Conservation (phyloP, 2,113 vertebrate genomes). For the Psittacus erithacus region DNA sequence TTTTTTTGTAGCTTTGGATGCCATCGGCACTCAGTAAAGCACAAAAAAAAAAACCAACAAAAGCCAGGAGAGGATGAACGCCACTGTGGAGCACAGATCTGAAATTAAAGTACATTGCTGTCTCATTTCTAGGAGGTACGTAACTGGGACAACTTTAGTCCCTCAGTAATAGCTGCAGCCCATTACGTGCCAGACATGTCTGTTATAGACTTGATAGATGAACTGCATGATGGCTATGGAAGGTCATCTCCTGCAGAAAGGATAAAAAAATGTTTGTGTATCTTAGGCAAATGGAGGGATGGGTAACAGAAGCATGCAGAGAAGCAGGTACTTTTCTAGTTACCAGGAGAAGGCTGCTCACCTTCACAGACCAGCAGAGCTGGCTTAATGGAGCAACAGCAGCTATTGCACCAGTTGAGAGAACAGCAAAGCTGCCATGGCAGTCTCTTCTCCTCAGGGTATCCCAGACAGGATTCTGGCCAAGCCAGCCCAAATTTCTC, state of each 20-base stretch:
- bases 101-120: neutral
- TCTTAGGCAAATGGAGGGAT: neutral
- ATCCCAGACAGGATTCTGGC: neutral
- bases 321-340: neutral
- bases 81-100: neutral
- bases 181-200: rapidly evolving
- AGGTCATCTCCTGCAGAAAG: neutral
- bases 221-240: neutral
- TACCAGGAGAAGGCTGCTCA: neutral
- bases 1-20: neutral
- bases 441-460: neutral
- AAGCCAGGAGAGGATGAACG: neutral
- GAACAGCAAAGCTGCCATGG: constrained; percentile 35
- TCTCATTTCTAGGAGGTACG: neutral
- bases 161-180: neutral
- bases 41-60: neutral
- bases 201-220: neutral
- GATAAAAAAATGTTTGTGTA: neutral
- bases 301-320: neutral
- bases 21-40: neutral
- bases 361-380: constrained; percentile 56
- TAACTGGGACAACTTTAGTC: neutral
- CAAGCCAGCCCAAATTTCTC: constrained; percentile 24
- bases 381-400: neutral
- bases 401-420: constrained; percentile 25